Base-by-base conservation (phyloP, 2,797 vertebrate species). In the Potorous gilbertii region DNA sequence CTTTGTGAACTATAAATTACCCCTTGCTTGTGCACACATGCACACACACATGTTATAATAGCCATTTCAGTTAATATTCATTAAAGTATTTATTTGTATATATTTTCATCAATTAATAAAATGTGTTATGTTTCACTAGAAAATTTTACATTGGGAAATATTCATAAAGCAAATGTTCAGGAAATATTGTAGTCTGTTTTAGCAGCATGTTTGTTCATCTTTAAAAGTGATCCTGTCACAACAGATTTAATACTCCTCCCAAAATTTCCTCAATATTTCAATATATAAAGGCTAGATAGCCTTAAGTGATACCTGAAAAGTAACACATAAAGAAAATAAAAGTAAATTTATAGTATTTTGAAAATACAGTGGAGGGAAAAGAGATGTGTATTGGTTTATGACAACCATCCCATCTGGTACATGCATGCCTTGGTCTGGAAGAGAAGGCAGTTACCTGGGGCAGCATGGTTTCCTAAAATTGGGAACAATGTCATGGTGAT, bases 21-120 rank as follows among this genome's bases (percentile, higher is more conserved):
- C n/a, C 14, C 34, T 2, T 5, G 18, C 16, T 0, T 34, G n/a
- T 18, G 8, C n/a, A 5, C 16, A 21, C 18, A 16, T n/a, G 21
- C 5, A 74, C 3, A 21, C 18, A 46, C 18, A 40, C n/a, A 81
- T 81, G n/a, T 21, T 81, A 18, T 81, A 81, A 81, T 46, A 81
- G 40, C 5, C 5, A 81, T 46, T 81, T 74, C 46, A 8, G 18
- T 46, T 74, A n/a, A 74, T 40, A 74, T 81, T 46, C n/a, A 46
- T 3, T 81, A 81, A 81, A 81, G n/a, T 40, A 24, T 81, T 24
- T 81, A 81, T 46, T 81, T 81, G 66, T 46, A 24, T 81, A 81
- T 81, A 24, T 81, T 81, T 74, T 81, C 66, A 46, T 81, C 66
- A 81, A 46, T 81, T 81, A 81, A 81, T 81, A 46, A 81, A 81